A percentile compares a stretch with the other conserved stretches of the same genome.
phyloP scores from a whole-genome alignment of 2,888 invertebrate genomes.

The Netelia fuscicornis region DNA sequence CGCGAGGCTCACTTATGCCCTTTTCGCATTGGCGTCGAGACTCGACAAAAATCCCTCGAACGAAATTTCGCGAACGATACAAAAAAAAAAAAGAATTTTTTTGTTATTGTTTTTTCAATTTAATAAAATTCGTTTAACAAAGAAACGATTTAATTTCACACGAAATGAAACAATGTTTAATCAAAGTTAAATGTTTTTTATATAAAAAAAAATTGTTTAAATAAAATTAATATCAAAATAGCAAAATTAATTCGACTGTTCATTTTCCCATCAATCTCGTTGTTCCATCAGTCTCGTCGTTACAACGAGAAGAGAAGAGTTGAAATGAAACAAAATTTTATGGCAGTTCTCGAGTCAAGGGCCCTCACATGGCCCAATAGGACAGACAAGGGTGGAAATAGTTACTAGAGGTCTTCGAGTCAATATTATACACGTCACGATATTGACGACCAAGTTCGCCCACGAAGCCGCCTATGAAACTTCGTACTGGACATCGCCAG shows the following conservation, averaged over 20 bases:
- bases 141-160: too few relatives aligned
- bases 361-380: too few relatives aligned
- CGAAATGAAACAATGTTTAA: too few relatives aligned
- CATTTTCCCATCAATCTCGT: neutral
- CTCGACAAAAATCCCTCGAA: neutral
- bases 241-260: neutral
- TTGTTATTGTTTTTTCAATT: neutral
- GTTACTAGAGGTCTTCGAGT: neutral
- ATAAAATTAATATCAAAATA: neutral
- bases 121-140: too few relatives aligned
- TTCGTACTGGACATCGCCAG: slow-evolving; percentile 2
- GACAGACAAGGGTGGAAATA: too few relatives aligned
- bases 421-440: slow-evolving; percentile 34
- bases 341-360: too few relatives aligned
- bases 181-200: too few relatives aligned
- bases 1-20: slow-evolving; percentile 60
- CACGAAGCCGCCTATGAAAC: slow-evolving; percentile 46
- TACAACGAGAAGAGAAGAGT: too few relatives aligned
- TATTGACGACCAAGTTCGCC: slow-evolving; percentile 41
- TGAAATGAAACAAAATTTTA: too few relatives aligned
- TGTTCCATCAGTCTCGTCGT: neutral
- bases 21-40: slow-evolving; percentile 59
- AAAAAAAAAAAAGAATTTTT: neutral
- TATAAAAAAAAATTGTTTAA: neutral
- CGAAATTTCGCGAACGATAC: neutral